Base-by-base conservation (phyloP, 2,797 vertebrate species). In the Clarias laeviceps region DNA sequence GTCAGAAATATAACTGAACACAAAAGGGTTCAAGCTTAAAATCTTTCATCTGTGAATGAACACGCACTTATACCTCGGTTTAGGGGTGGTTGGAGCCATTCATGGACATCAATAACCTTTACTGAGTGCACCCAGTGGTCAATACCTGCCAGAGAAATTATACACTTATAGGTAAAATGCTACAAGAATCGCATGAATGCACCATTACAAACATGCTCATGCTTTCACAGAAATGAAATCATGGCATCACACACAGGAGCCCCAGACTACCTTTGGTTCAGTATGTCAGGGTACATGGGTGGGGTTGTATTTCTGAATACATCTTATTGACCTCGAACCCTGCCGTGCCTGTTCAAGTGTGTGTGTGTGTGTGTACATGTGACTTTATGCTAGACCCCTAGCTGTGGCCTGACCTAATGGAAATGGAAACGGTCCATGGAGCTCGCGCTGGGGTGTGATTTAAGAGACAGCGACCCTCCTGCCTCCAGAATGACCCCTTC, bases 81-180 rank as follows among this genome's bases (percentile, higher is more conserved):
- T 56, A 84, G 61, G 70, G 82, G 61, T 34, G n/a, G 27, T 68
- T 70, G 54, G 68, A 68, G 77, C 50, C 80, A 83, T 88, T 83
- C 57, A 56, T 82, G 24, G 62, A 66, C 82, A 83, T 88, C 83
- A 83, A 83, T 83, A 87, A 70, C 57, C 50, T 68, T 87, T 68
- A 64, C 82, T 61, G 74, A 82, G 68, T 50, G 62, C n/a, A 45
- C 68, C 24, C n/a, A 45, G 77, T 68, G 73, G 80, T 88, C 88
- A 87, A 88, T 88, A 87, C 50, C 84, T 86, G n/a, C n/a, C 27
- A 69, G 29, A 82, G 29, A 87, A 82, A 82, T 82, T 17, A 82
- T 57, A 70, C 65, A 82, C 69, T 69, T 45, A 27, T 72, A 24
- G 45, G 5, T 80, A 54, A 84, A 87, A 87, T 54, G n/a, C 61